A percentile compares a stretch with the other conserved stretches of the same genome.
Conservation (phyloP, 2,888 invertebrate species). For the Phragmatobia fuliginosa region DNA sequence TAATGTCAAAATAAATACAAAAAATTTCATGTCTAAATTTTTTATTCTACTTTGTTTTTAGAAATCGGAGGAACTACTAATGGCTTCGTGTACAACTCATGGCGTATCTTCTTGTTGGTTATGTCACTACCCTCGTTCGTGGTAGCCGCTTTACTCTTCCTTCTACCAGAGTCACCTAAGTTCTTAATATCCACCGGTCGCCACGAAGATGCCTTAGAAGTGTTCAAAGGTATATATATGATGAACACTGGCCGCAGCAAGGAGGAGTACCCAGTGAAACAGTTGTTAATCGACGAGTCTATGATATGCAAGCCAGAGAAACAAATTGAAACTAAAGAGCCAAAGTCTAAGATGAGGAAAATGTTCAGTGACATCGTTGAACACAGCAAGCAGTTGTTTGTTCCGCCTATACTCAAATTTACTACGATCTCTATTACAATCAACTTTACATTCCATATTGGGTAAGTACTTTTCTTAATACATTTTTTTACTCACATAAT, state of each 20-base stretch:
- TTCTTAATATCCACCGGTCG: conserved; percentile 93
- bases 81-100: conserved; percentile 94
- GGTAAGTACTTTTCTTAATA: conserved; percentile 87
- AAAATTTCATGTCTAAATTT: neutral
- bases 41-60: conserved; percentile 49
- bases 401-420: conserved; percentile 93
- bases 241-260: conserved; percentile 92
- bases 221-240: conserved; percentile 93
- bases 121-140: conserved; percentile 96
- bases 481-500: too few species aligned
- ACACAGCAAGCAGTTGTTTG: conserved; percentile 93
- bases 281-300: conserved; percentile 88
- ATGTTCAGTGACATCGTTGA: conserved; percentile 93
- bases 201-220: conserved; percentile 92
- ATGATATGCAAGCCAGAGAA: conserved; percentile 84
- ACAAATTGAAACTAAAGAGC: conserved; percentile 86
- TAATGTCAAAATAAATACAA: too few species aligned
- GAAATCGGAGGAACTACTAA: conserved; percentile 90
- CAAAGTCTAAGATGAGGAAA: conserved; percentile 89
- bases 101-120: conserved; percentile 95
- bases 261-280: conserved; percentile 92
- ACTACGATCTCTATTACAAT: conserved; percentile 94
- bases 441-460: conserved; percentile 97
- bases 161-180: conserved; percentile 96
- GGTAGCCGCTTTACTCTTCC: conserved; percentile 93